A percentile compares a stretch with the other conserved stretches of the same genome.
Evolutionary conservation across 2,888 invertebrate genomes (phyloP).

Genomic region (Creontiades dilutus): DNA sequence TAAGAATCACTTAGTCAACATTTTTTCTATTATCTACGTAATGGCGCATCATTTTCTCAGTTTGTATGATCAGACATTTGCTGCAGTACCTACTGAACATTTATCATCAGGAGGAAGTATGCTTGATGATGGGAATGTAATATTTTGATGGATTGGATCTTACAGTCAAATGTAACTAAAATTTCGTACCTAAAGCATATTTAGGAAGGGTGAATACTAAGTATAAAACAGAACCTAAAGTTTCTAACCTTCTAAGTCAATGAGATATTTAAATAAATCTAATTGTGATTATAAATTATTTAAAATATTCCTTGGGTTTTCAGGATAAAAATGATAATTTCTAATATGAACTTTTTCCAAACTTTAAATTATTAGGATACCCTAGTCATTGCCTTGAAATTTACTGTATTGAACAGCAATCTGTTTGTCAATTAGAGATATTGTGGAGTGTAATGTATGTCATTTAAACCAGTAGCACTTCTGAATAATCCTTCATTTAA

Average conservation of each 20-base stretch:
- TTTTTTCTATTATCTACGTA: constrained; percentile 30
- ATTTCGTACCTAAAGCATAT: not conserved
- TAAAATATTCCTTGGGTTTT: constrained; percentile 4
- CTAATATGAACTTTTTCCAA: constrained; percentile 9
- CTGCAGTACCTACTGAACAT: not conserved
- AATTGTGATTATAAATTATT: constrained; percentile 50
- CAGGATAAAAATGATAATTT: constrained; percentile 7
- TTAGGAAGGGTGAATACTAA: constrained; percentile 34
- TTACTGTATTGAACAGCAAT: constrained; percentile 37
- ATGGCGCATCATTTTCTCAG: constrained; percentile 14
- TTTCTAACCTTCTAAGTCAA: constrained; percentile 55
- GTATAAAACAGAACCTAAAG: constrained; percentile 18
- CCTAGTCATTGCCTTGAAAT: constrained; percentile 50
- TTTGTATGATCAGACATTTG: constrained; percentile 31
- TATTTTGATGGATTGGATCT: not conserved
- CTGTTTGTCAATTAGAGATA: constrained; percentile 61
- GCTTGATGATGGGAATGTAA: constrained; percentile 33
- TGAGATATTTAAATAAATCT: constrained; percentile 11
- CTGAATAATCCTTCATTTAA: constrained; percentile 23
- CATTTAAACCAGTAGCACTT: constrained; percentile 49
- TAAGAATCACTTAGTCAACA: constrained; percentile 39
- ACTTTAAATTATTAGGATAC: constrained; percentile 27
- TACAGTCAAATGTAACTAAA: not conserved
- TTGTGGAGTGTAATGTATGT: constrained; percentile 60
- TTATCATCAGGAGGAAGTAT: not conserved